Conservation (phyloP, 2,888 invertebrate genomes). For the Idaea aversata region DNA sequence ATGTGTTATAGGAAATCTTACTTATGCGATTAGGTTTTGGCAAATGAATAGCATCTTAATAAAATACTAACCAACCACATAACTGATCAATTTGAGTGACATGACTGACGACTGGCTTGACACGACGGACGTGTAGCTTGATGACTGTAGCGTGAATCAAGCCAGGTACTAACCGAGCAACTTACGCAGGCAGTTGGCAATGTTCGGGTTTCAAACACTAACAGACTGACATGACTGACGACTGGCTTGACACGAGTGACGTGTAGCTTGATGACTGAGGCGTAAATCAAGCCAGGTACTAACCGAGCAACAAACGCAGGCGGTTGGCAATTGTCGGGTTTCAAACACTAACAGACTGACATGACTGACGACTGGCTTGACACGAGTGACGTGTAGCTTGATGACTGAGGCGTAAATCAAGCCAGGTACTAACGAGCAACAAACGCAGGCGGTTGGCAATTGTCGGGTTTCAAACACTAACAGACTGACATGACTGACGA, state of each 20-base stretch:
- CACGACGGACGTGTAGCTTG: background rate
- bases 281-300: slow-evolving; percentile 38
- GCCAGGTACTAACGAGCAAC: slow-evolving; percentile 40
- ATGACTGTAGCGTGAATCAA: slow-evolving; percentile 13
- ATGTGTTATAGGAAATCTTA: no score
- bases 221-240: background rate
- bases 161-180: slow-evolving; percentile 56
- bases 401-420: slow-evolving; percentile 15
- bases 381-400: background rate
- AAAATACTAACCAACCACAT: no score
- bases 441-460: slow-evolving; percentile 83
- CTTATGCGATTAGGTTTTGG: no score
- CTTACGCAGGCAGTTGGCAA: slow-evolving; percentile 73
- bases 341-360: slow-evolving; percentile 38
- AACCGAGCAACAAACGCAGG: slow-evolving; percentile 80
- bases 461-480: slow-evolving; percentile 81
- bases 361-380: no score
- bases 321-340: slow-evolving; percentile 86
- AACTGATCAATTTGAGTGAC: no score
- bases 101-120: no score
- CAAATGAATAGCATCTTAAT: no score
- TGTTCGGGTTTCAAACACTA: slow-evolving; percentile 80
- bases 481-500: background rate
- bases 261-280: background rate
- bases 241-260: no score